phyloP scores from a whole-genome alignment of 2,797 vertebrate genomes.

The Pseudochaenichthys georgianus region DNA sequence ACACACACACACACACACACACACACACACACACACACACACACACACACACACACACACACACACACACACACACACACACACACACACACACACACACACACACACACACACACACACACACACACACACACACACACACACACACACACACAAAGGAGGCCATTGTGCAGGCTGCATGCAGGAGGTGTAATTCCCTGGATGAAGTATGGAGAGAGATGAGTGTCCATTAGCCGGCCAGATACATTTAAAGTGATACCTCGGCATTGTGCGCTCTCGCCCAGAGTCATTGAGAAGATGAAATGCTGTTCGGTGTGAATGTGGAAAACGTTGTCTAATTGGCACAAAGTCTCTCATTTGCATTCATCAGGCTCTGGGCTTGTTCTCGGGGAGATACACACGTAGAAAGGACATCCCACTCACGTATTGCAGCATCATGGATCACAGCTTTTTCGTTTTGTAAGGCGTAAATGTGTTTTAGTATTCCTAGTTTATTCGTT shows the following conservation, averaged over 20 bases:
- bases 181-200: slow-evolving; percentile 76
- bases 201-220: slow-evolving; percentile 76
- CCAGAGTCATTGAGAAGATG: slow-evolving; percentile 71
- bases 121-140: slow-evolving; percentile 13
- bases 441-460: background rate
- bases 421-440: background rate
- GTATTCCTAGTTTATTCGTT: too few relatives aligned
- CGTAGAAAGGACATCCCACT: slow-evolving; percentile 26
- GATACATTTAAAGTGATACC: slow-evolving; percentile 76
- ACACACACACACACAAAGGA: slow-evolving; percentile 59
- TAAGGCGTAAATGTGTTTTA: too few relatives aligned
- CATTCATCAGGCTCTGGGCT: slow-evolving; percentile 46
- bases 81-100: too few relatives aligned
- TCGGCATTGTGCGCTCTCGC: slow-evolving; percentile 69
- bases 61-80: too few relatives aligned
- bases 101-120: background rate
- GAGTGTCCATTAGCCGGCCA: slow-evolving; percentile 81
- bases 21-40: too few relatives aligned
- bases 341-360: slow-evolving; percentile 54
- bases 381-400: slow-evolving; percentile 27
- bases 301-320: slow-evolving; percentile 61
- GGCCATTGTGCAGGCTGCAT: slow-evolving; percentile 78
- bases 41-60: too few relatives aligned
- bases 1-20: too few relatives aligned
- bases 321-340: slow-evolving; percentile 59